Evolutionary conservation across 2,797 vertebrate genomes (phyloP), one percentile per base, ranked within the genome.

Genomic region (Sebastes miniatus): DNA sequence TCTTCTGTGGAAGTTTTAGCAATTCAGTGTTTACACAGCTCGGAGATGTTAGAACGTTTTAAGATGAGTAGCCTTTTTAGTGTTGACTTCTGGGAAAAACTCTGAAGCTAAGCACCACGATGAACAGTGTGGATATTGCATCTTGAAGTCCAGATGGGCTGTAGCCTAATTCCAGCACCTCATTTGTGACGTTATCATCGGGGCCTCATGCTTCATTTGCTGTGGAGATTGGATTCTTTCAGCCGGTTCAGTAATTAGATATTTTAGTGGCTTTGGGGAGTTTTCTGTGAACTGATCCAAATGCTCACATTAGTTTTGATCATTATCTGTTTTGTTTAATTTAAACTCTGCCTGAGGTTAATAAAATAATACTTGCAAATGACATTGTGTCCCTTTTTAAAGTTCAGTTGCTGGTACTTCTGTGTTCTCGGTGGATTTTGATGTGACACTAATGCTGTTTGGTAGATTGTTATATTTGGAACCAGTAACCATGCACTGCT

Each of bases 131-230:
- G 73, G 75, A 61, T 61, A 56, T 62, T 73, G 73, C 74, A 66
- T 84, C 69, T 72, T 47, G 16, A 79, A 63, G 81, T 87, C 84
- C 81, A 85, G 80, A 88, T 82, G 83, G 88, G 72, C 72, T 80
- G 72, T 70, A 47, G 16, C 43, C 43, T 47, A 34, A 73, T 80
- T 85, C 58, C 67, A 69, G 57, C 68, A 64, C 56, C 75, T 84
- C 57, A 32, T 88, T 83, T 77, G 68, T 32, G 75, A 76, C 61
- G 73, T 79, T 79, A 84, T 91, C 77, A 87, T 91, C 69, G 69
- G 54, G 52, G 59, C 57, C 39, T 80, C 81, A 24, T 59, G 83
- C 83, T 79, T 83, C 80, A 75, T 89, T 88, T 80, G 59, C 69
- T 80, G 63, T 77, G 22, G 39, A 77, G 79, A 90, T 84, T 84